These are phyloP conservation scores for Cordilura impudica DNA, from an alignment of 2,888 invertebrate species.

Conservation along the genomic window DNA sequence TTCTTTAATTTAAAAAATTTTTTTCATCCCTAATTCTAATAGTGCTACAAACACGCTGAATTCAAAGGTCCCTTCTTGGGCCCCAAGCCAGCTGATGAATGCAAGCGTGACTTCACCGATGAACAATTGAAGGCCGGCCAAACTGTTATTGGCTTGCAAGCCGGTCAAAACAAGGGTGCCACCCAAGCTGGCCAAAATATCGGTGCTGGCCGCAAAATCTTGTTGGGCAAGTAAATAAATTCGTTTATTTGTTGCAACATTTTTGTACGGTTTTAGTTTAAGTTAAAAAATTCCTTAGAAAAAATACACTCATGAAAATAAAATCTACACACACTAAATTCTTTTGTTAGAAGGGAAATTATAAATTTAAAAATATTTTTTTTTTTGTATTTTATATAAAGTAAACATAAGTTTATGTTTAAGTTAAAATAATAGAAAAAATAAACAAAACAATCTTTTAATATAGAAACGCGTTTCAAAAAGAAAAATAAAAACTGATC, in stretches of 20 bases:
- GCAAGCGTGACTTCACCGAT: conserved; percentile 95
- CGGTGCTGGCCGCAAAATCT: conserved; percentile 93
- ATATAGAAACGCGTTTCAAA: conserved; percentile 63
- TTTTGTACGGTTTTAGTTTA: conserved; percentile 49
- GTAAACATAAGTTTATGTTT: conserved; percentile 72
- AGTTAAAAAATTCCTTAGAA: conserved; percentile 41
- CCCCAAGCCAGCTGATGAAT: conserved; percentile 95
- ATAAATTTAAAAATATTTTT: conserved; percentile 23
- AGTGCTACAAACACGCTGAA: conserved; percentile 91
- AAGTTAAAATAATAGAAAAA: conserved; percentile 67
- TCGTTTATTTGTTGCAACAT: conserved; percentile 29
- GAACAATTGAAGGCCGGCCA: conserved; percentile 94
- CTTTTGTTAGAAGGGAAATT: conserved; percentile 39
- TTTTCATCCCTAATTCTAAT: conserved; percentile 57
- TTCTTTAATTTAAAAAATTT: background rate
- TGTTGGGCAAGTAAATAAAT: conserved; percentile 90
- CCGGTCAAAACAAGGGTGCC: conserved; percentile 97
- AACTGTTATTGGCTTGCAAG: conserved; percentile 94
- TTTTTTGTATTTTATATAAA: conserved; percentile 64
- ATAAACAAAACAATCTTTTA: conserved; percentile 6
- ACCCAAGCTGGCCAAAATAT: conserved; percentile 94
- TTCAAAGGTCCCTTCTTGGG: conserved; percentile 93
- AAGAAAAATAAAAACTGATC: conserved; percentile 59
- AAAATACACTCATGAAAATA: conserved; percentile 33
- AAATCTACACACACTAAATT: conserved; percentile 32